Evolutionary conservation across 2,888 invertebrate genomes (phyloP), one percentile per base, ranked within the genome.

Genomic region (Sesamia inferens): DNA sequence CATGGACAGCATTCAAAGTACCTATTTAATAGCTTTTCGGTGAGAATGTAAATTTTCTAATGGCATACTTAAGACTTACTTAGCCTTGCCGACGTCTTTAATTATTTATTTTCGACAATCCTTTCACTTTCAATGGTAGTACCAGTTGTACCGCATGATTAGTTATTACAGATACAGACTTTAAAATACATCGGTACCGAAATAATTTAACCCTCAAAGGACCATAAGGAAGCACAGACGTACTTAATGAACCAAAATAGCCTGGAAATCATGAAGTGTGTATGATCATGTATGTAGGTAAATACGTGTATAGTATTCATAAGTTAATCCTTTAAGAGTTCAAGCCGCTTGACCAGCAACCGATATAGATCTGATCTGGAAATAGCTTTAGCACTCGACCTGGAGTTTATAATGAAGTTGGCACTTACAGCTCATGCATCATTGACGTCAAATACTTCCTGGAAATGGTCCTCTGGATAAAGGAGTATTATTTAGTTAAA

Each of bases 351-450:
- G 76, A 87, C 84, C 86, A 86, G 76, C 62, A 54, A 64, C 71
- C 73, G 78, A 86, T 85, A 75, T 84, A 87, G 84, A 79, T 69
- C 54, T 59, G 62, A 31, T 47, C 75, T 79, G 68, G 61, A 84
- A 84, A 87, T 83, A 86, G 72, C 72, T 19, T 57, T 44, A 75
- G 65, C 66, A 76, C 87, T 85, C 78, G 71, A 82, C 76, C 58
- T 83, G 59, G 55, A 81, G 75, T 67, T 85, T 61, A 68, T 84
- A 77, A 84, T 76, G 76, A 79, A 84, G 79, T 85, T 84, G 74
- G 84, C 79, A 81, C 65, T 85, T 77, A 79, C 62, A 71, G 68
- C 55, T 55, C 75, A 76, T 79, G 68, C 76, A 71, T 77, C 68
- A 83, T 71, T 83, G 84, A 85, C 77, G 72, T 78, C 77, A 78